Evolutionary conservation across 2,888 invertebrate species (phyloP).

Genomic region (Plebejus argus): DNA sequence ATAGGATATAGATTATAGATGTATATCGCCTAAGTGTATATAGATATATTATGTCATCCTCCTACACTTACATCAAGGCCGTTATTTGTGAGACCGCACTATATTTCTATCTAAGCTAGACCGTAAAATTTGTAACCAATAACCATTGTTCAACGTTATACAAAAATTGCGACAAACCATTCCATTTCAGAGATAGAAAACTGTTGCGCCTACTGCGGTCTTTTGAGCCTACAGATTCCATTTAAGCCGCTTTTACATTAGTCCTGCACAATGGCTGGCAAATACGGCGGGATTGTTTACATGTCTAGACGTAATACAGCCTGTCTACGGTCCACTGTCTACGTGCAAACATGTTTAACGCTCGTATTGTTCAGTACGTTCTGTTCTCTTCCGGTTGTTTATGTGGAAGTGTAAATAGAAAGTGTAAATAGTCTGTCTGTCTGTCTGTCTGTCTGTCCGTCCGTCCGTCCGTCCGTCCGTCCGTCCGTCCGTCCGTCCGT

Average conservation of each 20-base stretch:
- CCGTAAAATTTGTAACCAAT: too few relatives aligned
- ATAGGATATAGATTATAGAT: too few relatives aligned
- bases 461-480: too few relatives aligned
- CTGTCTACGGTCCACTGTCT: not conserved
- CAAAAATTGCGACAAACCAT: not conserved
- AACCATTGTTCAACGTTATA: too few relatives aligned
- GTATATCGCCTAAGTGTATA: too few relatives aligned
- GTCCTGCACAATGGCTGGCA: conserved; percentile 15
- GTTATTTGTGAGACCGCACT: too few relatives aligned
- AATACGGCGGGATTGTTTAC: conserved; percentile 29
- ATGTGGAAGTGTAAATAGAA: not conserved
- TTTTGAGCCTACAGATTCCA: conserved; percentile 28
- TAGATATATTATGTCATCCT: too few relatives aligned
- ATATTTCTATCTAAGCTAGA: too few relatives aligned
- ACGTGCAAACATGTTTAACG: conserved; percentile 1
- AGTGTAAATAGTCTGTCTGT: too few relatives aligned
- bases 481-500: too few relatives aligned
- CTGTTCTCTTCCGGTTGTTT: not conserved
- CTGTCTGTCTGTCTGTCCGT: too few relatives aligned
- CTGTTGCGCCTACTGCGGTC: not conserved
- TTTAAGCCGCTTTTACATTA: conserved; percentile 29
- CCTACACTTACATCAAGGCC: too few relatives aligned
- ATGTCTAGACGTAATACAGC: conserved; percentile 27
- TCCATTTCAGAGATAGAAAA: not conserved
- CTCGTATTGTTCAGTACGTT: not conserved